A percentile compares a stretch with the other conserved stretches of the same genome.
These are phyloP conservation scores for Gobiocypris rarus DNA, from an alignment of 2,113 vertebrate genomes.

Conservation along the genomic window DNA sequence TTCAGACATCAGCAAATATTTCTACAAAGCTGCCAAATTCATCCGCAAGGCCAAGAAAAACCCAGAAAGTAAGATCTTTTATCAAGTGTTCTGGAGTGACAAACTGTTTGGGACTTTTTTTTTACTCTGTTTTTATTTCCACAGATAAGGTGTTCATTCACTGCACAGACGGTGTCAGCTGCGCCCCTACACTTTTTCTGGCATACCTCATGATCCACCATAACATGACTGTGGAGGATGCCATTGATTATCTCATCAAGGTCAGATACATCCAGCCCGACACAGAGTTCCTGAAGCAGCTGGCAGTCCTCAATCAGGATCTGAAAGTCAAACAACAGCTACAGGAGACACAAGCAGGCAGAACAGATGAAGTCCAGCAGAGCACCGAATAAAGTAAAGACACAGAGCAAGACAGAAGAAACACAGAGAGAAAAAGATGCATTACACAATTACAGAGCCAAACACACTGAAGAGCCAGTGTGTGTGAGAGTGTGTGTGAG, in stretches of 20 bases:
- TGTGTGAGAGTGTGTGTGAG: no score
- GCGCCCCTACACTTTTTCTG: neutral
- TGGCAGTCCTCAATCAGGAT: neutral
- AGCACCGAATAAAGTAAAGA: no score
- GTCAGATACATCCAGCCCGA: neutral
- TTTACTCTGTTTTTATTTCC: neutral
- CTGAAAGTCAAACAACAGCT: no score
- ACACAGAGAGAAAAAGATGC: no score
- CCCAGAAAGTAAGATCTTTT: neutral
- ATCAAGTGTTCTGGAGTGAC: neutral
- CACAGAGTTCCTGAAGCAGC: neutral
- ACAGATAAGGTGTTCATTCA: constrained; percentile 13
- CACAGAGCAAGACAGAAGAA: no score
- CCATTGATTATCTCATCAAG: neutral
- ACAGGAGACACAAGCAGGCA: no score
- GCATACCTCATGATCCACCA: neutral
- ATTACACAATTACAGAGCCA: no score
- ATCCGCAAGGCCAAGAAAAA: neutral
- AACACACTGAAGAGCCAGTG: no score
- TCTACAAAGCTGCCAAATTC: neutral
- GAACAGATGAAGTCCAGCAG: no score
- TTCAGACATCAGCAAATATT: neutral
- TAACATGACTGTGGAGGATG: neutral
- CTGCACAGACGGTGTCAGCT: neutral
- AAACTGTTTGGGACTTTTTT: no score